Percentiles rank a stretch among this genome's conserved stretches.
phyloP scores from a whole-genome alignment of 2,888 invertebrate genomes.

The Carcina quercana region DNA sequence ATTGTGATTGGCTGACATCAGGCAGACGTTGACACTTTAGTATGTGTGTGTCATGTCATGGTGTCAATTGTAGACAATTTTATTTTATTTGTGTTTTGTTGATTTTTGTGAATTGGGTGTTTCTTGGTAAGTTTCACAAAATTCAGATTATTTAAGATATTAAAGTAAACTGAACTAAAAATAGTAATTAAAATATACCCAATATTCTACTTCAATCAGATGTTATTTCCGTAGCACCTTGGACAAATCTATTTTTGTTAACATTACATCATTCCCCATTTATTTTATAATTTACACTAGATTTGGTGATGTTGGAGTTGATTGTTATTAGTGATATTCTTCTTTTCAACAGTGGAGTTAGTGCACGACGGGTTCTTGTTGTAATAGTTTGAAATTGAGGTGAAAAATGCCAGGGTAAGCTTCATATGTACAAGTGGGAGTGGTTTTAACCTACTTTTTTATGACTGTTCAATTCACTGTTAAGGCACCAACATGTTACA shows the following conservation, averaged over 20 bases:
- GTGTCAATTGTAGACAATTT: too few species aligned
- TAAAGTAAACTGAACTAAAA: too few species aligned
- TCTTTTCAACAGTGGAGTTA: constrained; percentile 45
- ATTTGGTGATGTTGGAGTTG: constrained; percentile 11
- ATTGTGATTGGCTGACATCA: too few species aligned
- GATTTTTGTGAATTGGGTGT: too few species aligned
- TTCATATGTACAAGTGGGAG: constrained; percentile 53
- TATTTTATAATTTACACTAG: constrained; percentile 13
- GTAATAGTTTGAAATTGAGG: constrained; percentile 26
- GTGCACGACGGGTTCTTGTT: constrained; percentile 24
- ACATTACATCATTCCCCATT: constrained; percentile 45
- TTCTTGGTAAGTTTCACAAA: too few species aligned
- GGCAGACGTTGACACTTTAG: too few species aligned
- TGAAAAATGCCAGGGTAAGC: constrained; percentile 70
- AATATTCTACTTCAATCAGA: too few species aligned
- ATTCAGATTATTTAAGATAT: too few species aligned
- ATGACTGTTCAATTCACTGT: constrained; percentile 33
- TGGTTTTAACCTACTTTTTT: constrained; percentile 48
- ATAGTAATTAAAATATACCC: too few species aligned
- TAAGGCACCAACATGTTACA: constrained; percentile 34
- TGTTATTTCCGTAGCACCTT: too few species aligned
- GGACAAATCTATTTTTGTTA: constrained; percentile 39
- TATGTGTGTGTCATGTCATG: too few species aligned
- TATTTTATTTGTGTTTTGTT: too few species aligned
- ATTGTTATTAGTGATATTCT: constrained; percentile 26